Conservation (phyloP, 1,140 invertebrate genomes). For the Diachasmimorpha longicaudata region DNA sequence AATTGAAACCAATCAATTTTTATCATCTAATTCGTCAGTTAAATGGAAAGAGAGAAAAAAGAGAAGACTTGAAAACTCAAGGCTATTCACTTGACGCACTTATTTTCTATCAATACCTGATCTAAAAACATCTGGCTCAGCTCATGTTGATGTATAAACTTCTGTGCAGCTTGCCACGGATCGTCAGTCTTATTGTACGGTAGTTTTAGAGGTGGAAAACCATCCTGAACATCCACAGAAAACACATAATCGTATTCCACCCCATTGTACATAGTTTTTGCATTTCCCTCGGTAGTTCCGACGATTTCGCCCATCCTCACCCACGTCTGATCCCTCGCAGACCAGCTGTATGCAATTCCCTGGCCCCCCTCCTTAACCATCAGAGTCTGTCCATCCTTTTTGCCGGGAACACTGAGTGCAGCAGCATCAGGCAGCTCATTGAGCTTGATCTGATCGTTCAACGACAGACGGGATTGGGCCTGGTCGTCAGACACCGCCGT, state of each 20-base stretch:
- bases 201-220: constrained; percentile 84
- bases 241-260: constrained; percentile 96
- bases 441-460: constrained; percentile 80
- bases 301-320: constrained; percentile 89
- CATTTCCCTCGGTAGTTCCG: constrained; percentile 67
- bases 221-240: constrained; percentile 91
- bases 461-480: constrained; percentile 68
- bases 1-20: too few relatives aligned
- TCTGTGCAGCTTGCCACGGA: constrained; percentile 87
- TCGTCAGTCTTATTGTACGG: constrained; percentile 91
- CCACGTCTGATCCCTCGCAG: constrained; percentile 75
- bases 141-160: constrained; percentile 88
- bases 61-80: neutral
- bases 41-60: too few relatives aligned
- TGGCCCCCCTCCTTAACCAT: constrained; percentile 78
- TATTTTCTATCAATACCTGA: constrained; percentile 62
- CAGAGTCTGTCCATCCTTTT: constrained; percentile 83
- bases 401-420: constrained; percentile 78
- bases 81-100: too few relatives aligned
- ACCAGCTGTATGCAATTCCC: constrained; percentile 84
- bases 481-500: constrained; percentile 71
- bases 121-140: constrained; percentile 89
- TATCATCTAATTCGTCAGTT: too few relatives aligned
- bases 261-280: constrained; percentile 83
- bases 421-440: constrained; percentile 83